Evolutionary conservation across 2,888 invertebrate genomes (phyloP).

Genomic region (Pristionchus japonicus): DNA sequence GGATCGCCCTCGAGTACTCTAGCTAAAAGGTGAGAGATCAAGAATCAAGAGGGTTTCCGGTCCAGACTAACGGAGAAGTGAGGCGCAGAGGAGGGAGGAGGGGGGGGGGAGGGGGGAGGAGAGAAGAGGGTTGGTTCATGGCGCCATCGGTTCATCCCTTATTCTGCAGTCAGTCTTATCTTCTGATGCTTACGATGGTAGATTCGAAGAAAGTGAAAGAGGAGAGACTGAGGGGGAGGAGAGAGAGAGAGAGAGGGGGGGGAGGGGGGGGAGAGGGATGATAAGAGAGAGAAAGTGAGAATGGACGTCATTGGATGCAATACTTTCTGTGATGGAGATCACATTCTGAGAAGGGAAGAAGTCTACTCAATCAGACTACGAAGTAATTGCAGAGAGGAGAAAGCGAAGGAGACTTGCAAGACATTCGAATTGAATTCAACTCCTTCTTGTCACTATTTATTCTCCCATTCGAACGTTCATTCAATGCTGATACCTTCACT

Average conservation of each 20-base stretch:
- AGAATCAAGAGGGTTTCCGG: neutral
- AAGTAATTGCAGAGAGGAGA: neutral
- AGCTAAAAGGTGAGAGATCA: neutral
- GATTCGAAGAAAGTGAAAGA: neutral
- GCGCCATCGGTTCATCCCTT: neutral
- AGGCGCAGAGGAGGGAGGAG: too few relatives aligned
- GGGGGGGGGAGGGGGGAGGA: too few relatives aligned
- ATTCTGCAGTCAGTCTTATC: neutral
- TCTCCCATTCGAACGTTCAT: neutral
- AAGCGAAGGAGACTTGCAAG: neutral
- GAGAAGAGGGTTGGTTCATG: neutral
- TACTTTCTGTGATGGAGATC: neutral
- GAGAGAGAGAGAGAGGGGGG: neutral
- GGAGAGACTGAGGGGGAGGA: neutral
- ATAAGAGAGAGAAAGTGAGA: neutral
- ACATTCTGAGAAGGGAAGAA: neutral
- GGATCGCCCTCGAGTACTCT: conserved; percentile 10
- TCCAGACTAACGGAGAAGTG: too few relatives aligned
- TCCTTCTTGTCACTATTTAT: neutral
- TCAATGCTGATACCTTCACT: neutral
- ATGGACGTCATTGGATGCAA: neutral
- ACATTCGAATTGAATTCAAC: neutral
- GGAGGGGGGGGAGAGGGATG: neutral
- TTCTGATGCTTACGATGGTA: neutral
- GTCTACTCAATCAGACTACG: neutral